Base-by-base conservation (phyloP, 2,888 invertebrate species). In the Eurytoma californica region DNA sequence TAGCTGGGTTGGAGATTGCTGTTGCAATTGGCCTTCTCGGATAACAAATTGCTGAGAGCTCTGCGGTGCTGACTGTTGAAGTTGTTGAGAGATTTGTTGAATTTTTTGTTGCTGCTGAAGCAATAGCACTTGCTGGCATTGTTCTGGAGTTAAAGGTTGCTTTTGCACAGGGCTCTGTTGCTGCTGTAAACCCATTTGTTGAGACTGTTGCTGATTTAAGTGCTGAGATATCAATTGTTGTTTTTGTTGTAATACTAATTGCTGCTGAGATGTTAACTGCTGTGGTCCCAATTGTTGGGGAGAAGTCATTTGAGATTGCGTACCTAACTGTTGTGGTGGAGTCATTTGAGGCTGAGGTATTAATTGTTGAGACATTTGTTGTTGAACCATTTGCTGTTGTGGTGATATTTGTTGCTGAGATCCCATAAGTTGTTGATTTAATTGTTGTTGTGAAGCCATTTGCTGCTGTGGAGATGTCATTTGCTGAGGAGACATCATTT, bases 31-130 rank as follows among this genome's bases (percentile, higher is more conserved):
- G n/a, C 88, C 87, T 55, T 91, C 91, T 66, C 91, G 89, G 63
- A 91, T 90, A 12, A 90, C 87, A 63, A 90, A 90, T 74, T 90
- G 90, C 77, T 89, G 90, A 0, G 90, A 87, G 49, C 85, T 84
- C 77, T 90, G 90, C 0, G 89, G 89, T 0, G 87, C 88, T 12
- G 90, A 90, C 82, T 90, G 89, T 74, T 90, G 89, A 39, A 90
- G 85, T 82, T 93, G 93, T 84, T 93, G 91, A 1, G 88, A 87
- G 49, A 90, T 89, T 81, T 91, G 90, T 73, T 90, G 90, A 60
- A 90, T 89, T 80, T 91, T 91, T 82, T 93, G 93, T 4, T 93
- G 93, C 18, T 92, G 91, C 78, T 91, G 92, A 72, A 92, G 86
- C 2, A 92, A 90, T 24, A 92, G 87, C 68, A 93, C 91, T 83